Base-by-base conservation (phyloP, 2,888 invertebrate genomes). In the Entomobrya proxima region DNA sequence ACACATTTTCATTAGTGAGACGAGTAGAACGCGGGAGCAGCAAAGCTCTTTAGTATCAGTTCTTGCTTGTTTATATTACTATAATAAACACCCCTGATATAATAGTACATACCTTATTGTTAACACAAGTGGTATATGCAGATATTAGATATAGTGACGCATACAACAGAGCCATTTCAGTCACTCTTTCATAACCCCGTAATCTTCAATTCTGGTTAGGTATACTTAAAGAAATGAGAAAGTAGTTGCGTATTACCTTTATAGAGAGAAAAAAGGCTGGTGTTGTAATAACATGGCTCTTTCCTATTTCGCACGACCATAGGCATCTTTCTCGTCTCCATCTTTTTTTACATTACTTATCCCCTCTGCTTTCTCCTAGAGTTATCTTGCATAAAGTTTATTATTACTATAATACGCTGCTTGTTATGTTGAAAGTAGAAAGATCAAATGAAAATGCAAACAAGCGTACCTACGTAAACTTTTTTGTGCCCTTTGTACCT, bases 1-100 rank as follows among this genome's bases (percentile, higher is more conserved):
- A 69, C 35, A 35, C 79, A 79, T 79, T 79, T 79, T 79, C 79
- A 79, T 79, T 79, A 79, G 79, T 47, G 52, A 67, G 79, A 79
- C 64, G 78, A 78, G 78, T 5, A 27, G 32, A 78, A 47, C 30
- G 18, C 47, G 15, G 64, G 32, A 24, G 64, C 64, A 18, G n/a
- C n/a, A n/a, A n/a, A n/a, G n/a, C 7, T 37, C 18, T 27, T n/a
- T 58, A 30, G 64, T 44, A 78, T 78, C 78, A 78, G 30, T 78
- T 47, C 30, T 30, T 32, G 40, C 32, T 18, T 74, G 6, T 35
- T n/a, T n/a, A n/a, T n/a, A n/a, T n/a, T n/a, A n/a, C n/a, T 58
- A 30, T 58, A 27, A 30, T 18, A 72, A 27, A 9, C 61, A 6
- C 2, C 27, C 27, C 5, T 7, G 24, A 61, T 30, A 2, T 27